phyloP scores from a whole-genome alignment of 2,888 invertebrate genomes.

The Uropetala carovei region DNA sequence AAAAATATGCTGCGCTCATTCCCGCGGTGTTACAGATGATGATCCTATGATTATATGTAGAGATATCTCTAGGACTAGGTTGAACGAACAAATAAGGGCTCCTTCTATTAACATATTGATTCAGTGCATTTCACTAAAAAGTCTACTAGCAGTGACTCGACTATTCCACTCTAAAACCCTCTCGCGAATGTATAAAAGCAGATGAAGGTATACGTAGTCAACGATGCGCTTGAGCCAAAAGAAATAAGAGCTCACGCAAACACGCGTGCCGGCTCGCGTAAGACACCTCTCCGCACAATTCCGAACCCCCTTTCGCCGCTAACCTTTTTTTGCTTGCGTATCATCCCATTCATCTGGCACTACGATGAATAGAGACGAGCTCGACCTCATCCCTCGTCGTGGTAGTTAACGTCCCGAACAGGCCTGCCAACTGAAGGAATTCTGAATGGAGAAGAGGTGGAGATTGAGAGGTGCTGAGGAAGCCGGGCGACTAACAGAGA shows the following conservation, averaged over 20 bases:
- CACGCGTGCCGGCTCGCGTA: background rate
- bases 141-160: too few species aligned
- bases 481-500: background rate
- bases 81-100: too few species aligned
- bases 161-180: too few species aligned
- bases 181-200: too few species aligned
- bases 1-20: too few species aligned
- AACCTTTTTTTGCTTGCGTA: background rate
- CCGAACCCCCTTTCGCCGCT: background rate
- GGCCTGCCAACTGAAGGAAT: slow-evolving; percentile 15
- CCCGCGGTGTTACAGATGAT: too few species aligned
- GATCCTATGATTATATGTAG: too few species aligned
- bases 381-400: background rate
- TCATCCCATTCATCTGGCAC: background rate
- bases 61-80: too few species aligned
- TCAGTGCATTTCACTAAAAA: too few species aligned
- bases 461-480: background rate
- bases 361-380: slow-evolving; percentile 37
- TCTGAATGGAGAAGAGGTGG: background rate
- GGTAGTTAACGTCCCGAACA: slow-evolving; percentile 61
- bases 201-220: too few species aligned
- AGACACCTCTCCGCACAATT: background rate
- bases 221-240: background rate
- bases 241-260: background rate
- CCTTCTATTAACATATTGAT: too few species aligned